phyloP scores from a whole-genome alignment of 64 coral and sea anemone species.

The Stichodactyla mertensii region DNA sequence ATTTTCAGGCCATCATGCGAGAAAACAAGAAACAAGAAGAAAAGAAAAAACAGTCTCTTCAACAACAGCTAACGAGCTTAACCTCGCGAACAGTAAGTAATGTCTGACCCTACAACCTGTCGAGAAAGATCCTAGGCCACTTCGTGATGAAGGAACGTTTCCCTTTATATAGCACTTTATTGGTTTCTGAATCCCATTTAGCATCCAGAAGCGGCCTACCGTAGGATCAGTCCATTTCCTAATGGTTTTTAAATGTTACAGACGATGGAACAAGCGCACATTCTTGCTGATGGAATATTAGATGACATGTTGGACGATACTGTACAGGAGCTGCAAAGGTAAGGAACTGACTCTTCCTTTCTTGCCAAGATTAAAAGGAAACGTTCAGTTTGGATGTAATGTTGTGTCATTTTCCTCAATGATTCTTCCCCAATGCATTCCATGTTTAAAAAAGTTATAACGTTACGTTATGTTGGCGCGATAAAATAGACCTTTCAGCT shows the following conservation, averaged over 20 bases:
- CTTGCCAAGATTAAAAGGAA: neutral
- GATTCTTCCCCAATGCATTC: no score
- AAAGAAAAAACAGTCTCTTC: slow-evolving; percentile 11
- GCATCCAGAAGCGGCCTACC: no score
- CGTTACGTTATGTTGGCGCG: no score
- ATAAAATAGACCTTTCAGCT: no score
- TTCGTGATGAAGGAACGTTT: no score
- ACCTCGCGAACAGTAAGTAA: slow-evolving; percentile 11
- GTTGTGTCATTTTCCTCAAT: no score
- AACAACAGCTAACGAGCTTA: slow-evolving; percentile 5
- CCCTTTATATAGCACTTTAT: no score
- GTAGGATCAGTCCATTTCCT: no score
- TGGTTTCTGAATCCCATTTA: no score
- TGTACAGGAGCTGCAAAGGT: slow-evolving; percentile 63
- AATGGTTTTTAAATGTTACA: neutral
- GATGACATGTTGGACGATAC: slow-evolving; percentile 67
- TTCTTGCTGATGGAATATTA: slow-evolving; percentile 60
- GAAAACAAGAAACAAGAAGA: slow-evolving; percentile 17
- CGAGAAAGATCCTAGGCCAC: no score
- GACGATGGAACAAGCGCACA: slow-evolving; percentile 61
- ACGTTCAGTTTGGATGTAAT: no score
- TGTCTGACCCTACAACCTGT: neutral
- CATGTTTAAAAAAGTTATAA: no score
- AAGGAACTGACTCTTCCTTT: neutral
- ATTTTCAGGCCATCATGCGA: slow-evolving; percentile 14